Conservation (phyloP, 1,140 invertebrate species). For the Lasaia peninsularis region DNA sequence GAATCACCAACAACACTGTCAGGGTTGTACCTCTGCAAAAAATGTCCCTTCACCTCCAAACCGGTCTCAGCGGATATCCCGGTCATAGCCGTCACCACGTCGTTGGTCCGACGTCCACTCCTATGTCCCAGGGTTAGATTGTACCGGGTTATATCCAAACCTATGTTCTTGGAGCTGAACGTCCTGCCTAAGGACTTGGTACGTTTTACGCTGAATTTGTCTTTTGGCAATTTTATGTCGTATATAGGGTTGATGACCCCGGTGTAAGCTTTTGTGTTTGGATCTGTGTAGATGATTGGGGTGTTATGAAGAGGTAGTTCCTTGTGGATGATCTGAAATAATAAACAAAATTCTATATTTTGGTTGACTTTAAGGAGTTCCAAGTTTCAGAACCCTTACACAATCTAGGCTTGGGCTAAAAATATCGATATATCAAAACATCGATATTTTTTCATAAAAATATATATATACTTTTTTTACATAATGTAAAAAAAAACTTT, state of each 20-base stretch:
- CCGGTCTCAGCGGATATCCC: slow-evolving; percentile 47
- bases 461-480: no score
- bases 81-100: slow-evolving; percentile 55
- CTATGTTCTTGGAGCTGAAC: slow-evolving; percentile 44
- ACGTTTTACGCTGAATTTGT: slow-evolving; percentile 57
- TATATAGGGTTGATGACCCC: slow-evolving; percentile 63
- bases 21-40: slow-evolving; percentile 43
- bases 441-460: no score
- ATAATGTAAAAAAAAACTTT: no score
- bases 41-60: slow-evolving; percentile 46
- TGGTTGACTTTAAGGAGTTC: no score
- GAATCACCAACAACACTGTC: slow-evolving; percentile 52
- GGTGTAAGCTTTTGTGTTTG: slow-evolving; percentile 32
- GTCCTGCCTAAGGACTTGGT: slow-evolving; percentile 59
- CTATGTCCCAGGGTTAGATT: slow-evolving; percentile 48
- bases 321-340: slow-evolving; percentile 9
- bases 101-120: slow-evolving; percentile 51
- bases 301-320: slow-evolving; percentile 23
- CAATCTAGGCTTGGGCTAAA: no score
- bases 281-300: slow-evolving; percentile 25
- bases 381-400: no score
- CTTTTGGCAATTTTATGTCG: slow-evolving; percentile 54
- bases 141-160: slow-evolving; percentile 49
- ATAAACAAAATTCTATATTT: background rate
- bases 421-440: no score